A percentile compares a stretch with the other conserved stretches of the same genome.
phyloP scores from a whole-genome alignment of 2,113 vertebrate genomes.

The human region GRCh38 chr5:141322501-141323000 shows the following conservation, averaged over 20 bases:
- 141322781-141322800: constrained; percentile 35
- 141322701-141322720: constrained; percentile 36
- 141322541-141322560: not conserved
- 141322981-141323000: too few species aligned
- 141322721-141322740: constrained; percentile 39
- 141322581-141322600: not conserved
- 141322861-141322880: not conserved
- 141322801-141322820: constrained; percentile 28
- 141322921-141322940: not conserved
- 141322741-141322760: constrained; percentile 6
- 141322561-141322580: not conserved
- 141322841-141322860: not conserved
- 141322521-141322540: not conserved
- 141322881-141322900: not conserved
- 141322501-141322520: not conserved
- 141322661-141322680: constrained; percentile 41
- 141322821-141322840: constrained; percentile 23
- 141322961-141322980: not conserved
- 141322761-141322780: constrained; percentile 7
- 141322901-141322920: constrained; percentile 22
- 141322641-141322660: constrained; percentile 7
- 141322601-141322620: too few species aligned
- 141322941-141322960: not conserved
- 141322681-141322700: constrained; percentile 37
- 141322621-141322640: not conserved